Evolutionary conservation across 1,140 invertebrate genomes (phyloP).

Genomic region (Paralvinella palmiformis): DNA sequence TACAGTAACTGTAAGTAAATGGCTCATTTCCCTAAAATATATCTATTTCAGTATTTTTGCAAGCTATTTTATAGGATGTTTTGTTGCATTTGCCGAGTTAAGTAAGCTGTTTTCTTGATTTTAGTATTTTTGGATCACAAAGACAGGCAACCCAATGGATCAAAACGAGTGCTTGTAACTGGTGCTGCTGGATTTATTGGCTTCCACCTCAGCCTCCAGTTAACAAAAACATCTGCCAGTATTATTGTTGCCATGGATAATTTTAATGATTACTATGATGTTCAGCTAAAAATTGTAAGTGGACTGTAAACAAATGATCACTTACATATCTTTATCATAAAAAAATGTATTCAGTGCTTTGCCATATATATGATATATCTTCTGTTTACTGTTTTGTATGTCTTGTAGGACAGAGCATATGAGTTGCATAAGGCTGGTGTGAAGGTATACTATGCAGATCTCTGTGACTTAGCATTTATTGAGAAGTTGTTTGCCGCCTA

Average conservation of each 20-base stretch:
- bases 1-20: too few relatives aligned
- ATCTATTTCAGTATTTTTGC: too few relatives aligned
- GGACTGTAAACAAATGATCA: neutral
- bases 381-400: neutral
- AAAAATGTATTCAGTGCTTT: neutral
- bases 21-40: too few relatives aligned
- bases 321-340: neutral
- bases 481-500: neutral
- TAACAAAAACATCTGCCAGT: neutral
- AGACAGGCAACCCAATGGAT: too few relatives aligned
- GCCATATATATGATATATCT: neutral
- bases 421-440: slow-evolving; percentile 10
- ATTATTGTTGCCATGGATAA: slow-evolving; percentile 17
- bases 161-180: slow-evolving; percentile 16
- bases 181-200: slow-evolving; percentile 19
- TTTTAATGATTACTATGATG: slow-evolving; percentile 21
- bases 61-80: too few relatives aligned
- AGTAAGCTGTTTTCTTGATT: too few relatives aligned
- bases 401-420: slow-evolving; percentile 14
- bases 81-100: too few relatives aligned
- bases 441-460: slow-evolving; percentile 11
- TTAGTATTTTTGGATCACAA: too few relatives aligned
- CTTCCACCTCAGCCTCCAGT: neutral
- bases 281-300: slow-evolving; percentile 16
- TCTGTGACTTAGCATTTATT: slow-evolving; percentile 11